Evolutionary conservation across 2,888 invertebrate genomes (phyloP).

Genomic region (Phyllotreta striolata): DNA sequence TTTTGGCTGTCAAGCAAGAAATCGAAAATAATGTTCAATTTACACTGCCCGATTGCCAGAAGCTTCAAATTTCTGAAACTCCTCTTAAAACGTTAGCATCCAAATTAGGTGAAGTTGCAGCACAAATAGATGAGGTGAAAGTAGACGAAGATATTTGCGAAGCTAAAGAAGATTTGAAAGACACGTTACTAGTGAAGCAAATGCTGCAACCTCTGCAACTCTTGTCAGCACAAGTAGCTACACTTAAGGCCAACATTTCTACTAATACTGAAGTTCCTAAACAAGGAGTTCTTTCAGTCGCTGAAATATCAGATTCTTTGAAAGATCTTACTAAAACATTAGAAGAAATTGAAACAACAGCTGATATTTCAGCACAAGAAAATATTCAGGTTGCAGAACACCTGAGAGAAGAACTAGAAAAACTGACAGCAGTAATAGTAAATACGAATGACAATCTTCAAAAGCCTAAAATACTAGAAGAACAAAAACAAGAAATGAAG

Average conservation of each 20-base stretch:
- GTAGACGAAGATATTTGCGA: too few relatives aligned
- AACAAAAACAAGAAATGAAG: constrained; percentile 15
- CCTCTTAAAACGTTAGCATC: constrained; percentile 34
- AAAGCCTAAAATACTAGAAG: constrained; percentile 32
- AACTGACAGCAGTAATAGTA: constrained; percentile 38
- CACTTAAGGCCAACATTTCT: constrained; percentile 22
- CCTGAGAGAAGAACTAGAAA: constrained; percentile 41
- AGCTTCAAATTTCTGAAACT: constrained; percentile 12
- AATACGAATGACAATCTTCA: constrained; percentile 37
- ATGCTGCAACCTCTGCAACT: constrained; percentile 24
- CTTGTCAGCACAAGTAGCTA: constrained; percentile 32
- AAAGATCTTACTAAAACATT: constrained; percentile 28
- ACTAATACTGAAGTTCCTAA: not conserved
- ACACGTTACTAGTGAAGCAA: not conserved
- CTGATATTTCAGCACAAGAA: constrained; percentile 25
- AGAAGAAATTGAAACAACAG: constrained; percentile 22
- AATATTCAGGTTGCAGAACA: constrained; percentile 25
- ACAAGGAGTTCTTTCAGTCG: constrained; percentile 21
- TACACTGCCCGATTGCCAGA: constrained; percentile 10
- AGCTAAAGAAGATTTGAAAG: too few relatives aligned
- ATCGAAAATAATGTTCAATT: constrained; percentile 19
- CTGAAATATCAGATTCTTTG: constrained; percentile 36
- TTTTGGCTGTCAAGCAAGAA: constrained; percentile 28
- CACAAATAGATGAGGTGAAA: constrained; percentile 6
- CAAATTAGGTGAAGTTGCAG: constrained; percentile 16